Base-by-base conservation (phyloP, 2,113 vertebrate species). In the Vulpes ferrilata region DNA sequence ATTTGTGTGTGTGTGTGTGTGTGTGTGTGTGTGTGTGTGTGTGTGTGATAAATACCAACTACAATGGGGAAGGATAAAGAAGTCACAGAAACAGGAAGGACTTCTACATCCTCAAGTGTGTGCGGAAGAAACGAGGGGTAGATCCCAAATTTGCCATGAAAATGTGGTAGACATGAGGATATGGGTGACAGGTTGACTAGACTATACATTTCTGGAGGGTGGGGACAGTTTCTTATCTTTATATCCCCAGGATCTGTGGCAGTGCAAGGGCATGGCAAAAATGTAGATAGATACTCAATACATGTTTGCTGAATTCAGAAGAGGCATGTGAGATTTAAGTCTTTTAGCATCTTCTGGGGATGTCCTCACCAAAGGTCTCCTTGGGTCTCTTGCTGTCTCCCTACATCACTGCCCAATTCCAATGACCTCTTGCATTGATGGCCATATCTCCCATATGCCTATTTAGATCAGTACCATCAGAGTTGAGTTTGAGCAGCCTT, bases 401-500 rank as follows among this genome's bases (percentile, higher is more conserved):
- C 55, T 32, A 51, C 11, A 60, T 67, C 32, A 51, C 51, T 82
- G 11, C 30, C 30, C 60, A 43, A 19, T 78, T 78, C 80, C 35
- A 78, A 2, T 60, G n/a, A 85, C 32, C 69, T 84, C 38, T 32
- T 57, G 15, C 64, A 85, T 0, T 12, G 20, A 71, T 23, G n/a
- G n/a, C 32, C 17, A 16, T 30, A 51, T 71, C 53, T 20, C n/a
- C 35, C n/a, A n/a, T 3, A 55, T 9, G 80, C 17, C 83, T 13
- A 51, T 22, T 57, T 59, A 73, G 27, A 22, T 91, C 69, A 86
- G 32, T 69, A 53, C 78, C 78, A n/a, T 43, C 51, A 12, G n/a
- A 95, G 38, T 7, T 57, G 15, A 82, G 48, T 57, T 43, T n/a
- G 25, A 88, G 69, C 43, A 15, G 32, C 27, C 98, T 98, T 95